Percentiles rank a stretch among this genome's conserved stretches.
Evolutionary conservation across 1,140 invertebrate species (phyloP).

Genomic region (Branchinecta lynchi): DNA sequence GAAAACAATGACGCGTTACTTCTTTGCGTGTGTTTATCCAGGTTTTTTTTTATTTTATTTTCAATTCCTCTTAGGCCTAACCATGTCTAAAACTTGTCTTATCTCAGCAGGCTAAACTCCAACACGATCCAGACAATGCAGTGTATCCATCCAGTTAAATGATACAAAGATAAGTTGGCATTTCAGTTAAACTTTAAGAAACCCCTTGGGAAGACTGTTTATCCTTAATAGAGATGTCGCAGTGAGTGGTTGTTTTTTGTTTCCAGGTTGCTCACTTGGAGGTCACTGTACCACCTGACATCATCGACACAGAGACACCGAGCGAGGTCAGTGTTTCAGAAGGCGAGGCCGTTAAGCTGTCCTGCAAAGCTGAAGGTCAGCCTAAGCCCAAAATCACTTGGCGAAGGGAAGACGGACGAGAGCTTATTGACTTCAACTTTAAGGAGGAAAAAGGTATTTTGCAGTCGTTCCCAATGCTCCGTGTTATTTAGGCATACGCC

Average conservation of each 20-base stretch:
- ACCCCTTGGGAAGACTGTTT: no score
- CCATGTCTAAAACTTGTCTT: no score
- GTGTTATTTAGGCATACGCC: not conserved
- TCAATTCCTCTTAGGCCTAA: no score
- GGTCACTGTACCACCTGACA: conserved; percentile 68
- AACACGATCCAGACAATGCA: no score
- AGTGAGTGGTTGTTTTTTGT: conserved; percentile 16
- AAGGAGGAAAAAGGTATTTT: conserved; percentile 42
- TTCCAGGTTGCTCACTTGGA: conserved; percentile 58
- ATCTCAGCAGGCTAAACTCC: no score
- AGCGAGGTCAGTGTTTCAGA: conserved; percentile 65
- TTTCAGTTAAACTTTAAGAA: no score
- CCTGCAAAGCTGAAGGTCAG: conserved; percentile 57
- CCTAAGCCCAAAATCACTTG: conserved; percentile 68
- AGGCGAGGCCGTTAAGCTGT: conserved; percentile 50
- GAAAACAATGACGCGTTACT: no score
- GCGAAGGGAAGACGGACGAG: conserved; percentile 59
- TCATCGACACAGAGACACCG: conserved; percentile 59
- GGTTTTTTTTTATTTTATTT: no score
- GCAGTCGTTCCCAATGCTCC: conserved; percentile 17
- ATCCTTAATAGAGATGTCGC: not conserved
- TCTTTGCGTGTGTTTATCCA: no score
- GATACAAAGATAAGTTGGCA: not conserved
- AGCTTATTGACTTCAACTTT: conserved; percentile 47
- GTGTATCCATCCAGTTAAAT: not conserved